Evolutionary conservation across 2,797 vertebrate genomes (phyloP).

Genomic region (Botia kubotai): DNA sequence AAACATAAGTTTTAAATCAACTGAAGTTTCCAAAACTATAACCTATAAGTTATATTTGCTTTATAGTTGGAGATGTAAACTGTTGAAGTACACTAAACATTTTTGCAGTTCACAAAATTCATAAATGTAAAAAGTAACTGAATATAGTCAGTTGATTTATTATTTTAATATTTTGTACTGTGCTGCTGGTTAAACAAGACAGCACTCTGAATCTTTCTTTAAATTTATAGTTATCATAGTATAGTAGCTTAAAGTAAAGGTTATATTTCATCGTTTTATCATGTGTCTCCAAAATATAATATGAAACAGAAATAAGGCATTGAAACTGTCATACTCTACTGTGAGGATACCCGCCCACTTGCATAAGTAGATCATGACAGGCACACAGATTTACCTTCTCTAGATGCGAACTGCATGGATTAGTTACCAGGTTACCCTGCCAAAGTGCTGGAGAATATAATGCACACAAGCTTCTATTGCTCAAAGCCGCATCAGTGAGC

Average conservation of each 20-base stretch:
- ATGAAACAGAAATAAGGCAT: constrained; percentile 7
- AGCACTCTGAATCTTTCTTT: no score
- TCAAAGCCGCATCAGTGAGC: constrained; percentile 8
- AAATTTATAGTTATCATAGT: no score
- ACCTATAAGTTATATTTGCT: no score
- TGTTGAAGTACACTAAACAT: no score
- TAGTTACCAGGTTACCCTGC: constrained; percentile 24
- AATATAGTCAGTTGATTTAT: background rate
- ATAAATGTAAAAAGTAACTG: background rate
- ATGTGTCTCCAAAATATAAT: background rate
- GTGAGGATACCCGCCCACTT: background rate
- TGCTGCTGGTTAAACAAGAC: no score
- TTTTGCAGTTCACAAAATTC: no score
- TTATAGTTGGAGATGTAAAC: no score
- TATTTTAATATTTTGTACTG: no score
- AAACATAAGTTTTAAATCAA: no score
- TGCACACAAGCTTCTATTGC: constrained; percentile 6
- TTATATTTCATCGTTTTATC: no score
- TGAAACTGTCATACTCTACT: background rate
- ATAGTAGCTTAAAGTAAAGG: no score
- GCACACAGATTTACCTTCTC: background rate
- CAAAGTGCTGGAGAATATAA: constrained; percentile 1
- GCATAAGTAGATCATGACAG: constrained; percentile 2
- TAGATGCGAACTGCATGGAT: constrained; percentile 4
- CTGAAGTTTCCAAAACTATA: no score